These are phyloP conservation scores for Rhineura floridana DNA, from an alignment of 2,113 vertebrate genomes.

Conservation along the genomic window DNA sequence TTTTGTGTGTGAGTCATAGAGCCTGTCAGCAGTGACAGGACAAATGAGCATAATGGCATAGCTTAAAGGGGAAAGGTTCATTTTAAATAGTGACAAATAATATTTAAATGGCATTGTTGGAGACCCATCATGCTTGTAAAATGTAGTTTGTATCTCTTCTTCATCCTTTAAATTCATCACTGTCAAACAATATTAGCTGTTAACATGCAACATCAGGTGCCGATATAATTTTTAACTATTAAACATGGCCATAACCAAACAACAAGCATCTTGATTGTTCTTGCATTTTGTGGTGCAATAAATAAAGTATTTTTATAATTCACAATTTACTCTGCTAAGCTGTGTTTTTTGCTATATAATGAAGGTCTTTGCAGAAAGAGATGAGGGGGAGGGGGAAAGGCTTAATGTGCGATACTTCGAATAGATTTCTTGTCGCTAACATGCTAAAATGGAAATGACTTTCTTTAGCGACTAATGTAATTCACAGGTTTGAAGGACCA, in stretches of 20 bases:
- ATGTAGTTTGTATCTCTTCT: constrained; percentile 85
- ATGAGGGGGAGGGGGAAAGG: constrained; percentile 16
- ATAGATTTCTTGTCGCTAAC: constrained; percentile 57
- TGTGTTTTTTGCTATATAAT: constrained; percentile 49
- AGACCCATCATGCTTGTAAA: constrained; percentile 96
- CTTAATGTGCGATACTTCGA: constrained; percentile 60
- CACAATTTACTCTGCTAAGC: constrained; percentile 53
- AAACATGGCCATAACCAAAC: constrained; percentile 78
- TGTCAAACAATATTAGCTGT: constrained; percentile 82
- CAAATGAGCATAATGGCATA: constrained; percentile 97
- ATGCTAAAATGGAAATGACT: constrained; percentile 66
- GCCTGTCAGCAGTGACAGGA: constrained; percentile 97
- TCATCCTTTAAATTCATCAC: constrained; percentile 85
- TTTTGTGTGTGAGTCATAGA: constrained; percentile 96
- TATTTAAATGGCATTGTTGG: constrained; percentile 95
- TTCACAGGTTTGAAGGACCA: constrained; percentile 65
- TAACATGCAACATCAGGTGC: constrained; percentile 84
- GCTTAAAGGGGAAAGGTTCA: constrained; percentile 91
- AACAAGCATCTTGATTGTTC: constrained; percentile 77
- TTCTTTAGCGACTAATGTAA: constrained; percentile 68
- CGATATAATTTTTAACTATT: constrained; percentile 84
- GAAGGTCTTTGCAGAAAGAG: constrained; percentile 35
- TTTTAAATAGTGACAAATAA: constrained; percentile 92
- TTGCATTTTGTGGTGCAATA: constrained; percentile 63
- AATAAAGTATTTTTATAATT: constrained; percentile 67